Base-by-base conservation (phyloP, 2,797 vertebrate species). In the Steatocranus sp. region DNA sequence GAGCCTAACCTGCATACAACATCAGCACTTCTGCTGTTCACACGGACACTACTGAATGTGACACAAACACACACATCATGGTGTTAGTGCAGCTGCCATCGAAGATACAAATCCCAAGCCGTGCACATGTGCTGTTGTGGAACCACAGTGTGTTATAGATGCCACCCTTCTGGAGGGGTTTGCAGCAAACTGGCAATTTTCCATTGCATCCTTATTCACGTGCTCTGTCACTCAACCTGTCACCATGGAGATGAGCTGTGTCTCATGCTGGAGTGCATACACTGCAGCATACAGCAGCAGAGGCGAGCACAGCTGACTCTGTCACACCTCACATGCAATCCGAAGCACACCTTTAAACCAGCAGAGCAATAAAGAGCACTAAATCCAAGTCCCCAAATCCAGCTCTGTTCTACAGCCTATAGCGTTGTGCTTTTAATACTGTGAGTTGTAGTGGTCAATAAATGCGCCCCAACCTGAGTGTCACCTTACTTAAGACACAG, bases 151-250 rank as follows among this genome's bases (percentile, higher is more conserved):
- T 50, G 34, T 74, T 80, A 68, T 74, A 46, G 38, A 87, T 76
- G 84, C 61, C 75, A 53, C 81, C 23, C 56, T 75, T 80, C 76
- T 81, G 74, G 48, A 82, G 76, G 76, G 83, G 83, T 93, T 93
- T 93, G 90, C 91, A 87, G 87, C 88, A 91, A 93, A 90, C 89
- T 88, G 87, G 89, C 93, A 91, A 83, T 92, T 94, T 88, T 90
- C 89, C 89, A 87, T 84, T 82, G 83, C 84, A 56, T 86, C 86
- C 81, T 84, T 11, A 11, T 83, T 94, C 91, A 91, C 86, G 79
- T 93, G 93, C 70, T 80, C 82, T 86, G 94, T 94, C 94, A 95
- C 81, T 94, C 93, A 94, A 84, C 78, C 79, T 83, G 94, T 96
- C 92, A 89, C 94, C 92, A 93, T 94, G 92, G 93, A 87, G 92